Conservation (phyloP, 92 coral and sea anemone genomes). For the Meandrina meandrites region DNA sequence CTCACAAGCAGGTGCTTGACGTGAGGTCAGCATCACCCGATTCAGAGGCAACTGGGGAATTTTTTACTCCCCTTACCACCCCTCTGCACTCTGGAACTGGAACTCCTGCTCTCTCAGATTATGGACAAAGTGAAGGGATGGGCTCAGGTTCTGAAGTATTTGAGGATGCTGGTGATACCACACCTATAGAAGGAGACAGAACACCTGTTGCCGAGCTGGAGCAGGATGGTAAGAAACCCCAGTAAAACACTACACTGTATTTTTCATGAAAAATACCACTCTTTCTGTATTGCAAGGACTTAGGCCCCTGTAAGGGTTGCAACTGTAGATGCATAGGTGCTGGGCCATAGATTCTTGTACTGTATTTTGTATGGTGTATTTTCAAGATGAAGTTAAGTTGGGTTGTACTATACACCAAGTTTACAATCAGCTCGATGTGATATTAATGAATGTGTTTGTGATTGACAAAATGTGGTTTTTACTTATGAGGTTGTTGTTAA, state of each 20-base stretch:
- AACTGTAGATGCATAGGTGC: background rate
- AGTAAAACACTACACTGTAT: background rate
- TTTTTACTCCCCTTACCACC: constrained; percentile 60
- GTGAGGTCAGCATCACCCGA: constrained; percentile 65
- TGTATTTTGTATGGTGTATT: background rate
- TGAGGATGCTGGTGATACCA: constrained; percentile 56
- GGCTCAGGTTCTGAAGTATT: constrained; percentile 21
- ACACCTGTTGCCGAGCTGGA: constrained; percentile 36
- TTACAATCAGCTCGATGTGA: too few species aligned
- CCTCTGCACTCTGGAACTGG: constrained; percentile 64
- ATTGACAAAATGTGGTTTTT: background rate
- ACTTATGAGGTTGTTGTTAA: background rate
- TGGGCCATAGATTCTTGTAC: background rate
- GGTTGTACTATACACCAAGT: too few species aligned
- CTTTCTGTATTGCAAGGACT: background rate
- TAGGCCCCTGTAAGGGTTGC: background rate
- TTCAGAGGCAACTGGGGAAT: constrained; percentile 71
- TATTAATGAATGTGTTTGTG: too few species aligned
- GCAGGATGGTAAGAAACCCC: constrained; percentile 35
- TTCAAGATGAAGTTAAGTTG: background rate
- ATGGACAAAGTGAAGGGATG: constrained; percentile 33
- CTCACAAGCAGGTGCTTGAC: background rate
- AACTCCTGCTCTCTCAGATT: constrained; percentile 70
- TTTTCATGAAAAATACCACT: background rate
- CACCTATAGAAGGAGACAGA: constrained; percentile 47